Percentiles rank a stretch among this genome's conserved stretches.
Conservation (phyloP, 2,797 vertebrate genomes). For the Microctenopoma steveboyesi region DNA sequence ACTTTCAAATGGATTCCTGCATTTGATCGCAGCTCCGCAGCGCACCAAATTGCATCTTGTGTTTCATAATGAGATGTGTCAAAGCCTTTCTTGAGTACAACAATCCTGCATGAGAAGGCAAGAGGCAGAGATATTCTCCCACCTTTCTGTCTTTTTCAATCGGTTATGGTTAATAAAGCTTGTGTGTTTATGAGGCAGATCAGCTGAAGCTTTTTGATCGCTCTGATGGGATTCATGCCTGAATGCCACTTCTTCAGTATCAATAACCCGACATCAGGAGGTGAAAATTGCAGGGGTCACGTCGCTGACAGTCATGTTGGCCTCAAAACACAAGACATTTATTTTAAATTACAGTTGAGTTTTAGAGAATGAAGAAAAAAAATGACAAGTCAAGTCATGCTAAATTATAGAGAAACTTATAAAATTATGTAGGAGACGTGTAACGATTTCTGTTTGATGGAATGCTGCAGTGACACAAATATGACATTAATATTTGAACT, state of each 20-base stretch:
- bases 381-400: background rate
- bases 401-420: constrained; percentile 4
- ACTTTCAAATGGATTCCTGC: constrained; percentile 48
- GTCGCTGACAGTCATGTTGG: background rate
- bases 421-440: background rate
- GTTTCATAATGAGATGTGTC: constrained; percentile 63
- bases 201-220: constrained; percentile 36
- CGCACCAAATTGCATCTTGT: constrained; percentile 48
- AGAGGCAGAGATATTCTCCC: constrained; percentile 41
- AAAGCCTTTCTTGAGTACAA: constrained; percentile 31
- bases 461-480: constrained; percentile 5
- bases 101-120: constrained; percentile 24
- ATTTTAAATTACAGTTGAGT: constrained; percentile 13
- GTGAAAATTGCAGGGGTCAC: constrained; percentile 30
- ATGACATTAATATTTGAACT: constrained; percentile 2
- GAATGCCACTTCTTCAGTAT: constrained; percentile 30
- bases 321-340: background rate
- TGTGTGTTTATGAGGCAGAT: constrained; percentile 32
- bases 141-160: constrained; percentile 6
- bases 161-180: constrained; percentile 34
- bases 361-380: background rate
- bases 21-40: constrained; percentile 52
- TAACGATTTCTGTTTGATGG: constrained; percentile 26
- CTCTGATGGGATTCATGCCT: constrained; percentile 44
- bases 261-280: constrained; percentile 31